Percentiles rank a stretch among this genome's conserved stretches.
phyloP scores from a whole-genome alignment of 2,113 vertebrate species.

The Phasianus colchicus region DNA sequence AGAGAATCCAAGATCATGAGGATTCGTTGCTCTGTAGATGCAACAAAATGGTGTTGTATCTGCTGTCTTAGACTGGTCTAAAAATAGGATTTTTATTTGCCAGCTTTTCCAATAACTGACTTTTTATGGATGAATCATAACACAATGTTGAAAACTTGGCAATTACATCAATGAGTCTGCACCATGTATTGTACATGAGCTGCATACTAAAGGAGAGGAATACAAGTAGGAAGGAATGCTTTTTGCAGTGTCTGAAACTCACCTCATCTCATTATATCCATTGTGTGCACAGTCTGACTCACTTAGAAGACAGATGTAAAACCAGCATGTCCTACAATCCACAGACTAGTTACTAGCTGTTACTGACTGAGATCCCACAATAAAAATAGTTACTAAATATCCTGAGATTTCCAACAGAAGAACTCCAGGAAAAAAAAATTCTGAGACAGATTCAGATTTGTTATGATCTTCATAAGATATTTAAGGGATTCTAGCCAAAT shows the following conservation, averaged over 20 bases:
- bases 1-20: background rate
- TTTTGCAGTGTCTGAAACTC: background rate
- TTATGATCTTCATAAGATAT: background rate
- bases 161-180: slow-evolving; percentile 20
- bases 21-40: background rate
- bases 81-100: slow-evolving; percentile 1
- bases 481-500: background rate
- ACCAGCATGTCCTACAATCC: background rate
- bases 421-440: background rate
- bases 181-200: background rate
- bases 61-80: background rate
- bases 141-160: slow-evolving; percentile 10
- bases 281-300: background rate
- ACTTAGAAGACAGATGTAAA: background rate
- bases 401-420: background rate
- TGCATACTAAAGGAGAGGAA: background rate
- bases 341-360: background rate
- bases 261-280: background rate
- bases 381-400: background rate
- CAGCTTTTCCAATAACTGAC: slow-evolving; percentile 4
- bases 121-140: slow-evolving; percentile 19
- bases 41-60: background rate
- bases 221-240: background rate
- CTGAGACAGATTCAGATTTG: background rate
- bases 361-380: background rate